These are phyloP conservation scores for Leptura quadrifasciata DNA, from an alignment of 2,888 invertebrate species.

Conservation along the genomic window DNA sequence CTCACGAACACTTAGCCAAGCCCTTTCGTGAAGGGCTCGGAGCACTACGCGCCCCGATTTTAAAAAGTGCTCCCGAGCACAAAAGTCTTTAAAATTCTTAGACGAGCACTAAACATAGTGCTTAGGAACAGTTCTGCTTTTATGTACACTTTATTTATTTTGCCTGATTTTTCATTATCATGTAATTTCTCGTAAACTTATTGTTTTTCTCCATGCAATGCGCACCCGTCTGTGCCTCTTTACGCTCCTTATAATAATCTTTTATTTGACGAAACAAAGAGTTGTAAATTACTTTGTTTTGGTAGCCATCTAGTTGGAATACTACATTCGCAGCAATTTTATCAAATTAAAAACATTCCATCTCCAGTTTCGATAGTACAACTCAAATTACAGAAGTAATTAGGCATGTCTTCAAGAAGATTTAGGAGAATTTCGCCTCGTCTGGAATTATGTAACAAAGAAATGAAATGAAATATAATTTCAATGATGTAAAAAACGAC, in stretches of 20 bases:
- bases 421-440: neutral
- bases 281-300: slow-evolving; percentile 22
- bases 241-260: neutral
- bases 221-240: neutral
- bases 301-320: neutral
- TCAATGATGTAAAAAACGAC: slow-evolving; percentile 8
- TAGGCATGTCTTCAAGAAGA: slow-evolving; percentile 31
- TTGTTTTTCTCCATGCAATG: neutral
- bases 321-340: slow-evolving; percentile 9
- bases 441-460: slow-evolving; percentile 29
- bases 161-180: too few relatives aligned
- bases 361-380: slow-evolving; percentile 15
- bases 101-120: too few relatives aligned
- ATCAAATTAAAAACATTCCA: slow-evolving; percentile 24
- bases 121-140: too few relatives aligned
- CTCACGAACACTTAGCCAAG: too few relatives aligned
- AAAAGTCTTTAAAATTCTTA: too few relatives aligned
- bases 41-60: too few relatives aligned
- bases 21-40: too few relatives aligned
- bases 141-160: too few relatives aligned
- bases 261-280: slow-evolving; percentile 23
- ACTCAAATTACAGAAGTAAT: slow-evolving; percentile 37
- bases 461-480: slow-evolving; percentile 26
- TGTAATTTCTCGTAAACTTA: neutral
- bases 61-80: too few relatives aligned